phyloP scores from a whole-genome alignment of 2,888 invertebrate genomes.

The Folsomia manolachei region DNA sequence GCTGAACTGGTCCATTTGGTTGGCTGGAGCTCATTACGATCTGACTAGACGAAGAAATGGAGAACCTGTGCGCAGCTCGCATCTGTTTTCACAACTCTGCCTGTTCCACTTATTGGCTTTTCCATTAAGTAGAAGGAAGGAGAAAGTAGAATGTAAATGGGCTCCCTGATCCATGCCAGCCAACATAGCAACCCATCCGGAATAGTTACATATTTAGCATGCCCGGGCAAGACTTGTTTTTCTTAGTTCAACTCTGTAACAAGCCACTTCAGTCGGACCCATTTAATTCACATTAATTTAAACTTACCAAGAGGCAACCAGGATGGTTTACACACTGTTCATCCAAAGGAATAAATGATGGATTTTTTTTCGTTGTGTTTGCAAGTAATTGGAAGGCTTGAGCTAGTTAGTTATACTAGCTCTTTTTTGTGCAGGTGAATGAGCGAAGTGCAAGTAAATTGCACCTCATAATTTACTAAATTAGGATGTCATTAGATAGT shows the following conservation, averaged over 20 bases:
- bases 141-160: background rate
- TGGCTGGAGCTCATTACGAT: background rate
- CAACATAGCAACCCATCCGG: too few species aligned
- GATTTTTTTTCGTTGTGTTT: too few species aligned
- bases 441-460: too few species aligned
- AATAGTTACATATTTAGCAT: too few species aligned
- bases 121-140: conserved; percentile 3
- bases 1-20: background rate
- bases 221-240: too few species aligned
- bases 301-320: background rate
- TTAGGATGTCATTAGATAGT: too few species aligned
- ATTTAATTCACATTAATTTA: conserved; percentile 14
- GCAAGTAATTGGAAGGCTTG: too few species aligned
- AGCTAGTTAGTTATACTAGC: too few species aligned
- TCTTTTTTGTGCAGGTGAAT: too few species aligned
- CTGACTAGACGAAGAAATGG: background rate
- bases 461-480: too few species aligned
- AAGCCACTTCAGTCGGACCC: background rate
- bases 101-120: conserved; percentile 20
- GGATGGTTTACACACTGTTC: too few species aligned
- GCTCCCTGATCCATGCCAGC: background rate
- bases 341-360: too few species aligned
- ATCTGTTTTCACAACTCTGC: conserved; percentile 10
- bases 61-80: conserved; percentile 19
- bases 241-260: background rate